Conservation (phyloP, 2,888 invertebrate genomes). For the Ornithoptera alexandrae region DNA sequence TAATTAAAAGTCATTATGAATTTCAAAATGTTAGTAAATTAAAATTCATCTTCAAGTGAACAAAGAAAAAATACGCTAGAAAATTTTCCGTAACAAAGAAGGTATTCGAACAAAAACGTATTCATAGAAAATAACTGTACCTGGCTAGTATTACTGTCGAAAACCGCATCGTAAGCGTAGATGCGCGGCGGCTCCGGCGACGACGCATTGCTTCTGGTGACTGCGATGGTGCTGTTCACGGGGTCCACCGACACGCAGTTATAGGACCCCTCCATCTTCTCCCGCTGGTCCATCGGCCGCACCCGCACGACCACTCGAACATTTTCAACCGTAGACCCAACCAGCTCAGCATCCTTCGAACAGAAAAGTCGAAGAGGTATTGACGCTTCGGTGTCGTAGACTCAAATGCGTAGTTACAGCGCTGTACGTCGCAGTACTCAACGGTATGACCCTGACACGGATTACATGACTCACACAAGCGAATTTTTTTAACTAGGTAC, state of each 20-base stretch:
- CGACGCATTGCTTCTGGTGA: conserved; percentile 85
- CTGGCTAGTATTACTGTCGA: conserved; percentile 91
- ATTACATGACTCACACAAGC: conserved; percentile 43
- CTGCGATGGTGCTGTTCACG: conserved; percentile 87
- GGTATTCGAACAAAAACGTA: conserved; percentile 7
- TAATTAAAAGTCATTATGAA: not conserved
- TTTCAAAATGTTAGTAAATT: not conserved
- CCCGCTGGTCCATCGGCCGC: conserved; percentile 94
- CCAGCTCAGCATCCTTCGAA: conserved; percentile 70
- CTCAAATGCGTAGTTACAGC: conserved; percentile 44
- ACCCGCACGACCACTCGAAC: conserved; percentile 97
- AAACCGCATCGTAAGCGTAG: conserved; percentile 97
- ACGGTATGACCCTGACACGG: conserved; percentile 54
- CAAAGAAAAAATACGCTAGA: not conserved
- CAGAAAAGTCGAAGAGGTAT: conserved; percentile 29
- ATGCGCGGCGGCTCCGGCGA: conserved; percentile 90
- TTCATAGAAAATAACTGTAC: conserved; percentile 57
- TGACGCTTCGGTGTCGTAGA: conserved; percentile 32
- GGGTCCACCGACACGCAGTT: conserved; percentile 88
- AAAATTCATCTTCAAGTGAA: not conserved
- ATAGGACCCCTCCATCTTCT: conserved; percentile 85
- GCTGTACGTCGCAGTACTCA: conserved; percentile 37
- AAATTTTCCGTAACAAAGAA: not conserved
- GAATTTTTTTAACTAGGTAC: conserved; percentile 27
- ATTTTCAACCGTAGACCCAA: conserved; percentile 89